Percentiles rank a stretch among this genome's conserved stretches.
These are phyloP conservation scores for Neodiprion lecontei DNA, from an alignment of 1,140 invertebrate species.

Conservation along the genomic window DNA sequence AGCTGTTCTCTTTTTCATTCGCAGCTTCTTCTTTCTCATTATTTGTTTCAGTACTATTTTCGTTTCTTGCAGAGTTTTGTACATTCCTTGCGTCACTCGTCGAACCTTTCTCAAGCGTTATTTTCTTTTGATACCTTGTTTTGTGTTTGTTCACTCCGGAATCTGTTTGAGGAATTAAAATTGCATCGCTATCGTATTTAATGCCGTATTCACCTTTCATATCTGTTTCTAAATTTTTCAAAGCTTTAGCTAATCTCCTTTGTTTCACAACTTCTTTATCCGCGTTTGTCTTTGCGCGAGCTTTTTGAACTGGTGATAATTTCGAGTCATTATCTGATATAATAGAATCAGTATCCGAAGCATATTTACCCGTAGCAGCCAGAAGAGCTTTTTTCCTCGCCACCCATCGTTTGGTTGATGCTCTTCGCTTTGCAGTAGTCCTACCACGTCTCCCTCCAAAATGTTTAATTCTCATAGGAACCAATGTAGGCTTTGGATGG, in stretches of 20 bases:
- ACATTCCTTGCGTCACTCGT: background rate
- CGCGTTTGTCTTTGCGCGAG: slow-evolving; percentile 47
- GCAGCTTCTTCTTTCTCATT: background rate
- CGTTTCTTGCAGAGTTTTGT: background rate
- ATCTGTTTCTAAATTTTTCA: slow-evolving; percentile 45
- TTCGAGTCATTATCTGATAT: slow-evolving; percentile 41
- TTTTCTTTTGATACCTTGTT: slow-evolving; percentile 23
- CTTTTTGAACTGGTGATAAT: slow-evolving; percentile 56
- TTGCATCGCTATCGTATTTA: slow-evolving; percentile 19
- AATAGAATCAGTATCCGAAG: slow-evolving; percentile 54
- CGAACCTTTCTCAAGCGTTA: background rate
- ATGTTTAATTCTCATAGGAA: slow-evolving; percentile 24
- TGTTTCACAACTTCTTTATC: slow-evolving; percentile 46
- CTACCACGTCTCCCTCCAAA: slow-evolving; percentile 38
- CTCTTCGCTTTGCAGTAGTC: slow-evolving; percentile 48
- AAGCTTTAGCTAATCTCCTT: slow-evolving; percentile 35
- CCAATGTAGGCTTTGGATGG: slow-evolving; percentile 21
- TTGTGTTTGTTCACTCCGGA: slow-evolving; percentile 22
- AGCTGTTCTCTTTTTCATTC: slow-evolving; percentile 26
- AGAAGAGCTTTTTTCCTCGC: slow-evolving; percentile 54
- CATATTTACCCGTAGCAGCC: slow-evolving; percentile 49
- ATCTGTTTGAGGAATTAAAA: slow-evolving; percentile 29
- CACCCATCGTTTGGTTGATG: slow-evolving; percentile 56
- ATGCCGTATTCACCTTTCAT: slow-evolving; percentile 34
- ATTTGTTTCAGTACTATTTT: background rate